These are phyloP conservation scores for Pammene fasciana DNA, from an alignment of 2,888 invertebrate genomes.

Conservation along the genomic window DNA sequence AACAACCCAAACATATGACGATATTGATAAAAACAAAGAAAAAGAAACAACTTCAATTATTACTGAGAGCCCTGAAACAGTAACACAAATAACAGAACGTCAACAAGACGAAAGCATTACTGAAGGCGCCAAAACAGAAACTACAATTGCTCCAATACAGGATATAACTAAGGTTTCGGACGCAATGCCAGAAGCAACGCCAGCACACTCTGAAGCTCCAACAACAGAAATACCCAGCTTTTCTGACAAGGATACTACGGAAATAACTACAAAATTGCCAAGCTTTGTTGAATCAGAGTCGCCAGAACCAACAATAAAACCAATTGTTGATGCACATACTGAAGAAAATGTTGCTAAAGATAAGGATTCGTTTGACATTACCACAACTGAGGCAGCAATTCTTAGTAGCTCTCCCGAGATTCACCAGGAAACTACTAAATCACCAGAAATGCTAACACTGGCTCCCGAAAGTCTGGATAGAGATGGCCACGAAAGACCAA, in stretches of 20 bases:
- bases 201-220: slow-evolving; percentile 3
- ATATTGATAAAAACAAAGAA: slow-evolving; percentile 18
- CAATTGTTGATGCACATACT: slow-evolving; percentile 1
- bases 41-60: neutral
- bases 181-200: slow-evolving; percentile 2
- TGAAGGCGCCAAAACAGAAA: slow-evolving; percentile 7
- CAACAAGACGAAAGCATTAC: slow-evolving; percentile 12
- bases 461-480: slow-evolving; percentile 10
- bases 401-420: slow-evolving; percentile 13
- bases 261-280: slow-evolving; percentile 10
- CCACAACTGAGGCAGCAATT: slow-evolving; percentile 6
- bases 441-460: slow-evolving; percentile 11
- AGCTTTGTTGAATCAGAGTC: neutral
- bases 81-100: slow-evolving; percentile 6
- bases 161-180: slow-evolving; percentile 10
- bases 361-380: slow-evolving; percentile 5
- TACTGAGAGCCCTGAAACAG: slow-evolving; percentile 1
- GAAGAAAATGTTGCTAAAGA: slow-evolving; percentile 14
- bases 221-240: slow-evolving; percentile 20
- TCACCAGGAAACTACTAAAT: slow-evolving; percentile 17
- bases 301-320: slow-evolving; percentile 2
- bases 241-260: slow-evolving; percentile 15
- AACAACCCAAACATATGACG: slow-evolving; percentile 11
- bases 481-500: slow-evolving; percentile 38
- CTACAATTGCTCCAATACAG: slow-evolving; percentile 15